Base-by-base conservation (phyloP, 2,797 vertebrate genomes). In the Australoheros facetus region DNA sequence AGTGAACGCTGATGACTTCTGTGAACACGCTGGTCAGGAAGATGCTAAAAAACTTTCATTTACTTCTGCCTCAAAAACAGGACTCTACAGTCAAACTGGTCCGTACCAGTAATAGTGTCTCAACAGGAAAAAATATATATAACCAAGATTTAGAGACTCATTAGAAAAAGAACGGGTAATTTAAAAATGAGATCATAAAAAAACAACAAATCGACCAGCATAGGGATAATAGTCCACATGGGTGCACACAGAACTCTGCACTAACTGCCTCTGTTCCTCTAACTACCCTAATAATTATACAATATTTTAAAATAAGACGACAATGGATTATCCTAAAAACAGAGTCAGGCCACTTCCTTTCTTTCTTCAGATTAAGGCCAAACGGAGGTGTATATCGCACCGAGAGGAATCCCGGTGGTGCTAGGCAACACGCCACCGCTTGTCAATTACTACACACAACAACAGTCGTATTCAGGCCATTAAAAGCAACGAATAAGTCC, bases 391-490 rank as follows among this genome's bases (percentile, higher is more conserved):
- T 62, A 45, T 59, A 71, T 64, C 56, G 37, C 70, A 79, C 73
- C 26, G 73, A 53, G 81, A 64, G 32, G n/a, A 72, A 26, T 78
- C 48, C 28, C 57, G 16, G 16, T 69, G 79, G 80, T 80, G 81
- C 81, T 80, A 84, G 76, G 84, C 81, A 89, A 87, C 86, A 81
- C 39, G 17, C 56, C 30, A 73, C 56, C 6, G 16, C 78, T 72
- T 71, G 71, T 85, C 83, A 86, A 59, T 86, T 78, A 80, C 48
- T 71, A 42, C 56, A 53, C 54, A 48, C 5, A 51, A 76, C 71
- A 82, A 60, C 74, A 54, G 55, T 79, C 72, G 75, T 72, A 84
- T 74, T 80, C 69, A 75, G 51, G 62, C 60, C 80, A 81, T 82
- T 84, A 84, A 85, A 85, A 85, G 73, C 71, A 59, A 73, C 42